Evolutionary conservation across 2,113 vertebrate species (phyloP).

Genomic region (Emydocephalus ijimae): DNA sequence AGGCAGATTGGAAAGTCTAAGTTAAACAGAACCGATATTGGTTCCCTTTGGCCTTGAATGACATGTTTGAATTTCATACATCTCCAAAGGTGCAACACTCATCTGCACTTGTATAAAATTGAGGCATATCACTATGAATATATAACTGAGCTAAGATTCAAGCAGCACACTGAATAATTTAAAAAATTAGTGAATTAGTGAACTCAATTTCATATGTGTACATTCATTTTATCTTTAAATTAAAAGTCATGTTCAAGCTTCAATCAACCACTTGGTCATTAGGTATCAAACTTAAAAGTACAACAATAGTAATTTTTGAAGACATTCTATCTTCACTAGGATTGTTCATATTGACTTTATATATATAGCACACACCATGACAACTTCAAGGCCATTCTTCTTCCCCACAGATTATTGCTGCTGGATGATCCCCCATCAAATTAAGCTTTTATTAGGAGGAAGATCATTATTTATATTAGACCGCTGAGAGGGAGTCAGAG

Average conservation of each 20-base stretch:
- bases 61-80: neutral
- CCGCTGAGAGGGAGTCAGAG: neutral
- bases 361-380: neutral
- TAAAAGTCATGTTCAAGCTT: neutral
- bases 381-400: neutral
- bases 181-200: neutral
- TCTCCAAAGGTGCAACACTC: neutral
- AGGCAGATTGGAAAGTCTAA: conserved; percentile 9
- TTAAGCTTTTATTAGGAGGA: neutral
- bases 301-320: neutral
- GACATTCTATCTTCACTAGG: neutral
- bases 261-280: neutral
- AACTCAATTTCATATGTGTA: neutral
- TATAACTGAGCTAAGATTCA: neutral
- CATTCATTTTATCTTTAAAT: neutral
- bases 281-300: neutral
- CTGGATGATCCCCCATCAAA: neutral
- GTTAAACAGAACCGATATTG: neutral
- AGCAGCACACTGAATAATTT: neutral
- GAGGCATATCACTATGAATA: neutral
- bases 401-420: neutral
- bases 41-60: neutral
- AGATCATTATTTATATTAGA: neutral
- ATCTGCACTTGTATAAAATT: neutral
- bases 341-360: neutral